Evolutionary conservation across 2,888 invertebrate genomes (phyloP), one percentile per base, ranked within the genome.

Genomic region (Watsonalla binaria): DNA sequence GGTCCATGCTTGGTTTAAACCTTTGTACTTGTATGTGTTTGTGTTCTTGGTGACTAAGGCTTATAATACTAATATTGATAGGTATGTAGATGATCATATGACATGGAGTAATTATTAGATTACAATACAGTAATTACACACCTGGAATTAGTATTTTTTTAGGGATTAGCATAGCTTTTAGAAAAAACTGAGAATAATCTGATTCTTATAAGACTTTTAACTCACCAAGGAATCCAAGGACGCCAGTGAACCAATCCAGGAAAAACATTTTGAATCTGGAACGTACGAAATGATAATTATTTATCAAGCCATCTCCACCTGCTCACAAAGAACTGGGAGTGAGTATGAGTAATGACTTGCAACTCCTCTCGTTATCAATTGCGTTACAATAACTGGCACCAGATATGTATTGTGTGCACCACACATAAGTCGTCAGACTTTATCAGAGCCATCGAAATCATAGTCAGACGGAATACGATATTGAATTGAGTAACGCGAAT

Each of bases 191-290:
- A 53, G 55, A 14, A 54, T 49, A 46, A 59, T 51, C 49, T 53
- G 51, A 61, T 54, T 53, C 24, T 46, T 47, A 39, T 58, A 47
- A 54, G 59, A 59, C 54, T 45, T 59, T 55, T 53, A 42, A 92
- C 94, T 95, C 86, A 97, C 97, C 97, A 85, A 98, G 93, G 91
- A 96, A 97, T 86, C 97, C 97, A 82, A 98, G 92, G 81, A 97
- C 97, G 77, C 97, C 97, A 86, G 97, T 96, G 84, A 98, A 96
- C 97, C 97, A 98, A 90, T 97, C 97, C 96, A 96, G 96, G 92
- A 98, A 95, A 93, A 98, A 97, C 97, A 98, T 97, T 84, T 80
- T 89, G 82, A 82, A 84, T 88, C 89, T 90, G 87, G 69, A 90
- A 82, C 56, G 67, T 68, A 76, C 56, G 64, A 76, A 77, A 74